phyloP scores from a whole-genome alignment of 1,140 invertebrate genomes.

The Saxidomus purpurata region DNA sequence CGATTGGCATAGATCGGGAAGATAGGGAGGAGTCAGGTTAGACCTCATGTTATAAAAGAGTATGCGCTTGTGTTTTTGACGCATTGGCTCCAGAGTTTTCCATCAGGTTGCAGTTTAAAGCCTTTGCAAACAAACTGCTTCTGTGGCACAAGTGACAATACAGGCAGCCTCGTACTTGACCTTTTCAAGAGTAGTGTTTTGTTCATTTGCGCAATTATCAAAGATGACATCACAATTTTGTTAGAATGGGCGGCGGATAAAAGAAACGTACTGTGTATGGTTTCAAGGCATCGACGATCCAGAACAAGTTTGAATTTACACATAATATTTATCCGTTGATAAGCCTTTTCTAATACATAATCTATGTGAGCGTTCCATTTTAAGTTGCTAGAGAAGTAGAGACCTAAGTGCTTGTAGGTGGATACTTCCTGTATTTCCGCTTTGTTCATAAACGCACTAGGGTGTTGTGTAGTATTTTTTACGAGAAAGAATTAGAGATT shows the following conservation, averaged over 20 bases:
- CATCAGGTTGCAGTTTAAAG: slow-evolving; percentile 2
- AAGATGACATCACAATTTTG: slow-evolving; percentile 20
- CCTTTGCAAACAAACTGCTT: background rate
- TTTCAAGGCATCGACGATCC: slow-evolving; percentile 6
- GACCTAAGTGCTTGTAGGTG: background rate
- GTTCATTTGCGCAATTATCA: background rate
- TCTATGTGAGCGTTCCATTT: background rate
- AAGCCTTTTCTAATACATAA: background rate
- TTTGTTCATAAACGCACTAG: background rate
- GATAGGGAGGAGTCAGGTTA: background rate
- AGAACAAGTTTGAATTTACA: slow-evolving; percentile 1
- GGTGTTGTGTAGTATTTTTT: background rate
- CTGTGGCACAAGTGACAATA: slow-evolving; percentile 32
- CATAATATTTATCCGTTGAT: slow-evolving; percentile 32
- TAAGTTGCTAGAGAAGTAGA: background rate
- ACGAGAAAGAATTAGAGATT: background rate
- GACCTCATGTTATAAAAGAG: slow-evolving; percentile 13
- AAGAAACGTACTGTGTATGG: slow-evolving; percentile 28
- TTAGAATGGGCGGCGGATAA: slow-evolving; percentile 25
- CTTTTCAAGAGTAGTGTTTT: background rate
- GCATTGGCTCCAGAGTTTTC: background rate
- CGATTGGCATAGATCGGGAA: background rate
- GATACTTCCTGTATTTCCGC: background rate
- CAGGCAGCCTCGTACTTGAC: slow-evolving; percentile 12
- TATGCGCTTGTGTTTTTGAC: slow-evolving; percentile 23